phyloP scores from a whole-genome alignment of 1,140 invertebrate species.

The Antheraea pernyi region DNA sequence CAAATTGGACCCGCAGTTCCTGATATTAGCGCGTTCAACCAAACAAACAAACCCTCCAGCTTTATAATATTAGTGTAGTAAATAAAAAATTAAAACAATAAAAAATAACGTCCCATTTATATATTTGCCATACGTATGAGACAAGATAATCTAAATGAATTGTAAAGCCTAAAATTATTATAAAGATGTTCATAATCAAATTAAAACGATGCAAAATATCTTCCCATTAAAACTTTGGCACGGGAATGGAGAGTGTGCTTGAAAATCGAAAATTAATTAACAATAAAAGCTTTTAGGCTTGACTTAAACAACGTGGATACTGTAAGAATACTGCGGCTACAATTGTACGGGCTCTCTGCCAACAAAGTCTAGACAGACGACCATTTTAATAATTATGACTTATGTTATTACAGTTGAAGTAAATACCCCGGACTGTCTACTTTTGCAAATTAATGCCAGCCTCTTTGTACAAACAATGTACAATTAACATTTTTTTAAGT shows the following conservation, averaged over 20 bases:
- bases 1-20: too few relatives aligned
- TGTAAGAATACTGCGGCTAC: slow-evolving; percentile 56
- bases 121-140: too few relatives aligned
- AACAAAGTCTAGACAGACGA: slow-evolving; percentile 39
- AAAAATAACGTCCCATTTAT: too few relatives aligned
- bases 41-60: too few relatives aligned
- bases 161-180: too few relatives aligned
- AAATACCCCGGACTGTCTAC: slow-evolving; percentile 22
- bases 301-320: slow-evolving; percentile 51
- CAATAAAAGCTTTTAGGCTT: slow-evolving; percentile 44
- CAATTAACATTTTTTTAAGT: slow-evolving; percentile 8
- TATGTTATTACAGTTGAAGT: slow-evolving; percentile 14
- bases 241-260: slow-evolving; percentile 31
- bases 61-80: too few relatives aligned
- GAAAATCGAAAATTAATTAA: slow-evolving; percentile 75
- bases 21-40: too few relatives aligned
- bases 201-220: not conserved
- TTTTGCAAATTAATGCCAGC: slow-evolving; percentile 19
- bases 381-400: slow-evolving; percentile 59
- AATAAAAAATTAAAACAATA: too few relatives aligned
- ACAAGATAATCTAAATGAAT: too few relatives aligned
- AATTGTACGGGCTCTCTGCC: slow-evolving; percentile 56
- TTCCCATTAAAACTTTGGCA: not conserved
- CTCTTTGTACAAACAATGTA: slow-evolving; percentile 14
- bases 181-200: not conserved